Evolutionary conservation across 2,888 invertebrate genomes (phyloP).

Genomic region (Papilio gigon): DNA sequence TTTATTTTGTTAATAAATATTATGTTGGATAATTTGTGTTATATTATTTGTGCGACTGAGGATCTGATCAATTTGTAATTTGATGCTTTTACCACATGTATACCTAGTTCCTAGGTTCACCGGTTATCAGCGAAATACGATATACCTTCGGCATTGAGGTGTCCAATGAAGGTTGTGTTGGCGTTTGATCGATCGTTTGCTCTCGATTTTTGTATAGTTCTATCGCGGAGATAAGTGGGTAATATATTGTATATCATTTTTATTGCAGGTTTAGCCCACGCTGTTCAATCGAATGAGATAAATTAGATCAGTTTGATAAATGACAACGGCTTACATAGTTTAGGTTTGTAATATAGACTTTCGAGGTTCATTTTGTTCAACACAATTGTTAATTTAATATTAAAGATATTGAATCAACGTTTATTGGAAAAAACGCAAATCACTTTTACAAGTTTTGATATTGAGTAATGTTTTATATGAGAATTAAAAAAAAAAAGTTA

Average conservation of each 20-base stretch:
- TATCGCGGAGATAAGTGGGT: constrained; percentile 30
- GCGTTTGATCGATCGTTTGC: constrained; percentile 44
- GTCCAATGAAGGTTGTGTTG: constrained; percentile 45
- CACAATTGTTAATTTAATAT: no score
- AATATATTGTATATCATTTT: constrained; percentile 31
- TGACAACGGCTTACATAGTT: background rate
- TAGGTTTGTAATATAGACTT: background rate
- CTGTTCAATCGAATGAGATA: constrained; percentile 14
- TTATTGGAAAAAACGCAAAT: no score
- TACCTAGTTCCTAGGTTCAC: constrained; percentile 15
- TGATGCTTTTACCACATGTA: constrained; percentile 16
- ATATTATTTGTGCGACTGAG: background rate
- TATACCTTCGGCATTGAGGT: constrained; percentile 45
- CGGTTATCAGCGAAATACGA: constrained; percentile 30
- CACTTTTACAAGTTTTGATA: no score
- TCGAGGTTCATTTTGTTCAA: background rate
- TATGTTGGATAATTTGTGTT: background rate
- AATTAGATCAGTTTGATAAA: constrained; percentile 29
- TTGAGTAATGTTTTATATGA: no score
- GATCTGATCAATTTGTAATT: constrained; percentile 18
- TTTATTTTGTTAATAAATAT: no score
- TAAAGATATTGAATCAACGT: no score
- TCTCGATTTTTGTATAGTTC: constrained; percentile 40
- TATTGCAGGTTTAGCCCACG: constrained; percentile 12
- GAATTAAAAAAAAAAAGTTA: no score